Conservation (phyloP, 1,140 invertebrate species). For the Drosophila arawakana region DNA sequence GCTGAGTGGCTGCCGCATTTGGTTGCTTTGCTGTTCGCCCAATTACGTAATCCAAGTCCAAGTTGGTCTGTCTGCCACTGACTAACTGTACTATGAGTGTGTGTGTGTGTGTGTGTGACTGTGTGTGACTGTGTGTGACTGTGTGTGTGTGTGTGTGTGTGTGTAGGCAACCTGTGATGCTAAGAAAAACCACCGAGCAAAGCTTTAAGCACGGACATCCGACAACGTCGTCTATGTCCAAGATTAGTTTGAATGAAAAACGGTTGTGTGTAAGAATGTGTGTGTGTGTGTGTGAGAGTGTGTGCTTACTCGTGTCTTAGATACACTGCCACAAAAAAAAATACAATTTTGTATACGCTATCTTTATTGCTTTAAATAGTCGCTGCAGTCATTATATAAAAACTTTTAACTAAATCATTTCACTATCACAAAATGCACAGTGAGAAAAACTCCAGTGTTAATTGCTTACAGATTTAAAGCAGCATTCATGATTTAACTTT, state of each 20-base stretch:
- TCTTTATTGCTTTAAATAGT: too few relatives aligned
- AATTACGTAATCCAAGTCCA: conserved; percentile 56
- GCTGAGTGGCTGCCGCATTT: conserved; percentile 52
- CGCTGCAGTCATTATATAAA: too few relatives aligned
- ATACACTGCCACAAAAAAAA: neutral
- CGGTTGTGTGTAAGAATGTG: conserved; percentile 8
- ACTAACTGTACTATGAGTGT: conserved; percentile 52
- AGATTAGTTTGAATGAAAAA: conserved; percentile 53
- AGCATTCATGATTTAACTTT: too few relatives aligned
- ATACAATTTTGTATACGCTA: too few relatives aligned
- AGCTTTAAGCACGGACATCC: conserved; percentile 44
- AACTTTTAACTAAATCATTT: too few relatives aligned
- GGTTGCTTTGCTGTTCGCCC: conserved; percentile 54
- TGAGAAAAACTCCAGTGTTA: too few relatives aligned
- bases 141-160: conserved; percentile 19
- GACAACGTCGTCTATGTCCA: conserved; percentile 34
- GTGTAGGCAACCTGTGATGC: conserved; percentile 48
- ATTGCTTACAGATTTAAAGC: too few relatives aligned
- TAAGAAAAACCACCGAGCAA: conserved; percentile 21
- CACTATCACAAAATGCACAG: too few relatives aligned
- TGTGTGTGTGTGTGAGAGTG: conserved; percentile 8
- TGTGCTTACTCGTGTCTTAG: conserved; percentile 1
- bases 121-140: too few relatives aligned
- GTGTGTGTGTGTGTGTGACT: conserved; percentile 18
- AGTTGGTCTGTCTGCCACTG: conserved; percentile 42